Evolutionary conservation across 2,113 vertebrate species (phyloP), one percentile per base, ranked within the genome.

Genomic region (Drymodes brunneopygia): DNA sequence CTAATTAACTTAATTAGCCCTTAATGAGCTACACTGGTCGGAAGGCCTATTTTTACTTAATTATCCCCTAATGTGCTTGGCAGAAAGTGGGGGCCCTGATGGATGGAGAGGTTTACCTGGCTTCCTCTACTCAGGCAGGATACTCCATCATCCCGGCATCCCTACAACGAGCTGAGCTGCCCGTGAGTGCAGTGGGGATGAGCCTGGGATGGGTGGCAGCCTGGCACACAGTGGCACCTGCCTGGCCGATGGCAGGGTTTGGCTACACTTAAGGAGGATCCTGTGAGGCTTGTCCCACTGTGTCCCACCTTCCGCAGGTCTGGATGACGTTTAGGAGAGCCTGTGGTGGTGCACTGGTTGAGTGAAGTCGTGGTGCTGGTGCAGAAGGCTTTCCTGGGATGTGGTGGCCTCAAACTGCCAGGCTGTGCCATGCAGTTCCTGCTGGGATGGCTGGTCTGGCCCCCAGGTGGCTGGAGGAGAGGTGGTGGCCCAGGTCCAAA

Each of bases 21-120:
- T 97, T 98, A 98, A 98, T 98, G 97, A 98, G 97, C 97, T 97
- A 97, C 98, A 97, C 97, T 98, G 97, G 97, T 98, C 89, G 87
- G 97, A 98, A 98, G 97, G 97, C 97, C 97, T 98, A 98, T 98
- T 98, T 98, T 98, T 98, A 98, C 98, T 98, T 98, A 98, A 98
- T 98, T 98, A 98, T 98, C 97, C 97, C 92, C 96, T 98, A 97
- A 98, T 97, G 97, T 5, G 90, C 90, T 97, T 98, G 97, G 97
- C 97, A 97, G 88, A 97, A 95, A 96, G 89, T 74, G 35, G 24
- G 91, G 88, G 88, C 80, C 28, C 82, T 97, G 94, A 97, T 97
- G 20, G 95, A 97, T 95, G 95, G 92, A 92, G 90, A 94, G 88
- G 96, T 93, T 73, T 90, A 94, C 91, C 91, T 90, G 95, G 93